Evolutionary conservation across 2,797 vertebrate genomes (phyloP), one percentile per base, ranked within the genome.

Genomic region (Characodon lateralis): DNA sequence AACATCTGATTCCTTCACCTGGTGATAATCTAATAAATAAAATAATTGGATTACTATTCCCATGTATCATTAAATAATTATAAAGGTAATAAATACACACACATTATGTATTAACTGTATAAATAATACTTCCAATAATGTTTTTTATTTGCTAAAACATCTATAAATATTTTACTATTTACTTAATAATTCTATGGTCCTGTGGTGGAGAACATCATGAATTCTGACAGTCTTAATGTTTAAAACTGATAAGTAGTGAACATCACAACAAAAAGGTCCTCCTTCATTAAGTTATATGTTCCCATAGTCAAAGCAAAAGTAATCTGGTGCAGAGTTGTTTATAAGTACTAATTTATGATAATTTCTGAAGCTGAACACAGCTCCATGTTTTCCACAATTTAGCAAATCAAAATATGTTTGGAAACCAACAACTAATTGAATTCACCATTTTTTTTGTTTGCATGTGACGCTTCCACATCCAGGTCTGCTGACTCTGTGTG

Each of bases 401-500:
- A 18, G n/a, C 8, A 26, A 61, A 28, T 24, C 28, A 28, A 68
- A 39, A 76, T 16, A 6, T 41, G 20, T 73, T 72, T 69, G 3
- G 28, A 71, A 50, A 72, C 61, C n/a, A 20, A 35, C 31, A 26
- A 55, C 5, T 46, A 39, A 46, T 16, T 58, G 18, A 6, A 14
- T 26, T 3, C 1, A 51, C 31, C 1, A 10, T 71, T 46, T 50
- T 6, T 69, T 73, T 2, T 55, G 1, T 63, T 14, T 77, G 56
- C 74, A 8, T 61, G 20, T 68, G 2, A 18, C 72, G 31, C 2
- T 6, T 79, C 31, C 12, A 24, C 50, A n/a, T 73, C 35, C 84
- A 94, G 96, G 95, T 77, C 79, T 95, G 70, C 89, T 96, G 90
- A 96, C 96, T 1, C 83, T 96, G 85, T 89, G 89, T 0, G 95